Percentiles rank a stretch among this genome's conserved stretches.
These are phyloP conservation scores for Strix occidentalis DNA, from an alignment of 2,797 vertebrate species.

Conservation along the genomic window DNA sequence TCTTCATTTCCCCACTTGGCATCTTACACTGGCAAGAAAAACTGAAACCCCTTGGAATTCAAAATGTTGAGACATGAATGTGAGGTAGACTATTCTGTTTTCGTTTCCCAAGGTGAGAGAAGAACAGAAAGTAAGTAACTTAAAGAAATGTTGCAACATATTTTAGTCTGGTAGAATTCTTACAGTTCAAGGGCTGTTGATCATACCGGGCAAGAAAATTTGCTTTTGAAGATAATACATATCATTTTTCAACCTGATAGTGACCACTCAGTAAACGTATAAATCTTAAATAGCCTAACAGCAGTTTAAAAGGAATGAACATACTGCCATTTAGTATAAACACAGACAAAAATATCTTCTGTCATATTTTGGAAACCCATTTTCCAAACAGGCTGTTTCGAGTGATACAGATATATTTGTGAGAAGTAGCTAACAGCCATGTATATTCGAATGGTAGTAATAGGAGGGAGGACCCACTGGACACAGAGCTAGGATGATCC, in stretches of 20 bases:
- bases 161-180: conserved; percentile 60
- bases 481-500: neutral
- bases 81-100: conserved; percentile 31
- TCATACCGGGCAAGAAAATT: conserved; percentile 61
- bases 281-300: conserved; percentile 58
- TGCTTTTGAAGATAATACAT: conserved; percentile 67
- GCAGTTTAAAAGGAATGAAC: conserved; percentile 51
- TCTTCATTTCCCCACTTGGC: neutral
- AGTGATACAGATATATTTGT: conserved; percentile 14
- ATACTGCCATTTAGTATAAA: conserved; percentile 60
- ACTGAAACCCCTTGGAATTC: conserved; percentile 22
- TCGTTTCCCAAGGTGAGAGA: conserved; percentile 56
- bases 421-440: neutral
- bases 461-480: neutral
- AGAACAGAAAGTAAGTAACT: conserved; percentile 38
- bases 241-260: conserved; percentile 68
- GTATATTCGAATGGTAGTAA: neutral
- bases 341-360: conserved; percentile 57
- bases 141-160: conserved; percentile 67
- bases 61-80: neutral
- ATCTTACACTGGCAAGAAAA: neutral
- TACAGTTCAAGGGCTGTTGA: conserved; percentile 67
- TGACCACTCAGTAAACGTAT: conserved; percentile 56
- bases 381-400: neutral
- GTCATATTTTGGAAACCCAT: conserved; percentile 47